Evolutionary conservation across 2,113 vertebrate species (phyloP).

Genomic region (Campylomormyrus numenius): DNA sequence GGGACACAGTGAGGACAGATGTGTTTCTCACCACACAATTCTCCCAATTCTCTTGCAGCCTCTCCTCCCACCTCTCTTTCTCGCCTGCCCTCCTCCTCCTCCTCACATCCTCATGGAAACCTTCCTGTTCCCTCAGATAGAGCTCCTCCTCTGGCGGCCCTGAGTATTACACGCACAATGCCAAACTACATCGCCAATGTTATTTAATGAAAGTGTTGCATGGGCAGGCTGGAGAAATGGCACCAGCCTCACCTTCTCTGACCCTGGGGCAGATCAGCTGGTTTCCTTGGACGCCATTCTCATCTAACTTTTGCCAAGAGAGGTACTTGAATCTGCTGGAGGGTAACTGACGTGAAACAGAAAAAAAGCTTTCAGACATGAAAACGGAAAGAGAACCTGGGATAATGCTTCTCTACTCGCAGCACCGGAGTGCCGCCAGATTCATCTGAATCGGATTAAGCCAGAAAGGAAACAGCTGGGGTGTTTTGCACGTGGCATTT

Average conservation of each 20-base stretch:
- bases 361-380: neutral
- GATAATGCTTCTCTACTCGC: neutral
- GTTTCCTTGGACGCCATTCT: conserved; percentile 71
- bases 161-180: conserved; percentile 41
- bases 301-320: conserved; percentile 72
- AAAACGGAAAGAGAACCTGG: neutral
- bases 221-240: neutral
- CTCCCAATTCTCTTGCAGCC: conserved; percentile 89
- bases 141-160: conserved; percentile 73
- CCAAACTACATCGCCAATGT: neutral
- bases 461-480: neutral
- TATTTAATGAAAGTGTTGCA: neutral
- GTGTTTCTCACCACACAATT: conserved; percentile 71
- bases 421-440: neutral
- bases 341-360: conserved; percentile 67
- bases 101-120: conserved; percentile 51
- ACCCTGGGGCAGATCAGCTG: conserved; percentile 83
- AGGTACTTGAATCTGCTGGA: conserved; percentile 75
- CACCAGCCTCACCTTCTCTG: conserved; percentile 71
- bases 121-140: conserved; percentile 54
- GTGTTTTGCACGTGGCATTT: neutral
- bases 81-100: conserved; percentile 53
- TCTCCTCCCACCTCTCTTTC: conserved; percentile 69
- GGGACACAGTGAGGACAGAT: neutral
- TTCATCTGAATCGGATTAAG: neutral